phyloP scores from a whole-genome alignment of 2,113 vertebrate species.

The Nematolebias whitei region DNA sequence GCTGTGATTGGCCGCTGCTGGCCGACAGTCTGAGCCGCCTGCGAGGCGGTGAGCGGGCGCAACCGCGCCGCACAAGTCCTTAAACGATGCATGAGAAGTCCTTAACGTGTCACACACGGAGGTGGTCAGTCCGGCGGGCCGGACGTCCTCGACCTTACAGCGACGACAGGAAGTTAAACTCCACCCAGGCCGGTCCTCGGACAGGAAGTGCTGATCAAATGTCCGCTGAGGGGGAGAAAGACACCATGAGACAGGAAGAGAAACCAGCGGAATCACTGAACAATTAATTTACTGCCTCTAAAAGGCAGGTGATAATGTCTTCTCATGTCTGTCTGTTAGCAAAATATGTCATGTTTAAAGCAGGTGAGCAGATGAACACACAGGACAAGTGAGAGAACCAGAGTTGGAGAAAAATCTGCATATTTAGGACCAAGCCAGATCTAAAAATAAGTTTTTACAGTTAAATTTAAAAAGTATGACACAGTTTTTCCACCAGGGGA shows the following conservation, averaged over 20 bases:
- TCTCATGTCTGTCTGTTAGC: too few relatives aligned
- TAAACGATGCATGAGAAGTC: constrained; percentile 94
- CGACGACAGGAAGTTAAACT: not conserved
- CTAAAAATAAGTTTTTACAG: too few relatives aligned
- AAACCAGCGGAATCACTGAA: not conserved
- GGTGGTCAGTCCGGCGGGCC: constrained; percentile 25
- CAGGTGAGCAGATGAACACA: too few relatives aligned
- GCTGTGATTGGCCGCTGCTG: constrained; percentile 71
- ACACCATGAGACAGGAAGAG: not conserved
- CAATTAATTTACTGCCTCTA: too few relatives aligned
- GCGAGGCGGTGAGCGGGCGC: constrained; percentile 89
- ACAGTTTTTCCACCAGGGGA: too few relatives aligned
- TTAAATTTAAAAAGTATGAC: too few relatives aligned
- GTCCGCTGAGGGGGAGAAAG: constrained; percentile 30
- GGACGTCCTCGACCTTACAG: constrained; percentile 46
- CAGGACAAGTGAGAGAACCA: too few relatives aligned
- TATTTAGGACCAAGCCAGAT: too few relatives aligned
- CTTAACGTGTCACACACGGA: constrained; percentile 51
- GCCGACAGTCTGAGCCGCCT: constrained; percentile 87
- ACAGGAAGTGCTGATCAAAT: constrained; percentile 20
- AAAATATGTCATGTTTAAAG: too few relatives aligned
- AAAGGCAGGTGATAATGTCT: too few relatives aligned
- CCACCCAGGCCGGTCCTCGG: constrained; percentile 10
- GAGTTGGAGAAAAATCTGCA: too few relatives aligned
- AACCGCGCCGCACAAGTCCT: constrained; percentile 98